phyloP scores from a whole-genome alignment of 2,797 vertebrate species.

The Pyrrhura leucotis region DNA sequence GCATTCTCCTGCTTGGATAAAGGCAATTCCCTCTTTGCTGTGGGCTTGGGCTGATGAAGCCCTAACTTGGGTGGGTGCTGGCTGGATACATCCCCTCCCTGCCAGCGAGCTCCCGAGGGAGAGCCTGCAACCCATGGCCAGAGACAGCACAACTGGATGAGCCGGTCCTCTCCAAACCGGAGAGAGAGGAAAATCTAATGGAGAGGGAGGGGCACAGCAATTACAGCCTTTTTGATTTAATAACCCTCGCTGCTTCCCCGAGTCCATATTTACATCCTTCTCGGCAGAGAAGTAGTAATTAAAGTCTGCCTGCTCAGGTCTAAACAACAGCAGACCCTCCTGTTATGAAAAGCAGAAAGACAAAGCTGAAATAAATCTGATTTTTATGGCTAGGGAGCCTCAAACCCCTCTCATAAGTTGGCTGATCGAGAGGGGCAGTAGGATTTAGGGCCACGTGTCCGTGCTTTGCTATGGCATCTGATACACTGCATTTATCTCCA shows the following conservation, averaged over 20 bases:
- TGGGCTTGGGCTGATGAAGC: background rate
- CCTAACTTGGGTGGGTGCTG: background rate
- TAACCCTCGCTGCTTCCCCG: constrained; percentile 48
- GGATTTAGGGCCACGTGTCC: background rate
- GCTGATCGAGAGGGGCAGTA: background rate
- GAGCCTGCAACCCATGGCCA: background rate
- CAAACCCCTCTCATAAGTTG: background rate
- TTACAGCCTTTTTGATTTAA: constrained; percentile 60
- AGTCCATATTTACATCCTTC: constrained; percentile 46
- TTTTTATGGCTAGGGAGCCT: background rate
- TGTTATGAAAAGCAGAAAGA: constrained; percentile 3
- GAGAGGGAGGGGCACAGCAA: constrained; percentile 58
- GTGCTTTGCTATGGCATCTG: rapidly evolving
- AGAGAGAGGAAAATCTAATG: constrained; percentile 55
- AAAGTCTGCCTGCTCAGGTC: constrained; percentile 12
- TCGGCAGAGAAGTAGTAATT: constrained; percentile 12
- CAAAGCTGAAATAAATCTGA: background rate
- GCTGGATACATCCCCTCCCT: background rate
- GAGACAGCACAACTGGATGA: constrained; percentile 44
- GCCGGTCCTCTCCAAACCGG: constrained; percentile 43
- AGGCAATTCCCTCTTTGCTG: background rate
- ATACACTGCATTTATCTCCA: rapidly evolving
- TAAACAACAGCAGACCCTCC: constrained; percentile 46
- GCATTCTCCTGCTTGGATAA: background rate
- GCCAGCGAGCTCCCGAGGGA: background rate